Conservation (phyloP, 2,888 invertebrate genomes). For the Chrysomela aeneicollis region DNA sequence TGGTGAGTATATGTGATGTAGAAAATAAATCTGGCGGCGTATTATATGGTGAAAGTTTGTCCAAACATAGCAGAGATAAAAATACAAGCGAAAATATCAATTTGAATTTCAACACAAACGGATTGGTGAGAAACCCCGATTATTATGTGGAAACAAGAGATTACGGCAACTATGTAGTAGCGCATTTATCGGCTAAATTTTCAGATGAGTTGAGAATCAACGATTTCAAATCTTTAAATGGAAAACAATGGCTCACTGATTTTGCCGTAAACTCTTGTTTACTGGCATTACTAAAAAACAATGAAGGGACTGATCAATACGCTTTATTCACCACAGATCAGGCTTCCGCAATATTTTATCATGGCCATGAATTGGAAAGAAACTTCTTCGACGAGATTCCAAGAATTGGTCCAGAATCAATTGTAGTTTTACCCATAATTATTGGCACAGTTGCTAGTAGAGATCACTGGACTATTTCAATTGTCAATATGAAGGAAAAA, state of each 20-base stretch:
- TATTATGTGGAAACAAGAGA: constrained; percentile 19
- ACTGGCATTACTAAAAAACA: not conserved
- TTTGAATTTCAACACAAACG: constrained; percentile 10
- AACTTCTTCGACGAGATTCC: constrained; percentile 5
- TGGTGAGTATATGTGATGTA: no score
- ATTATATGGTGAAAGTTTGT: no score
- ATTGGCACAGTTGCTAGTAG: not conserved
- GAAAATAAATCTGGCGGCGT: no score
- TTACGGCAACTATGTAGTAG: not conserved
- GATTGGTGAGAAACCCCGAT: constrained; percentile 17
- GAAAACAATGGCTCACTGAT: constrained; percentile 11
- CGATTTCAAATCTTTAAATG: not conserved
- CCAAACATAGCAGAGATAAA: no score
- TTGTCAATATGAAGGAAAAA: not conserved
- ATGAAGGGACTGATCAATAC: not conserved
- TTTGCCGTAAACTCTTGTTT: constrained; percentile 2
- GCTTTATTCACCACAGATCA: not conserved
- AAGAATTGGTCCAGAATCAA: not conserved
- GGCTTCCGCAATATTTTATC: not conserved
- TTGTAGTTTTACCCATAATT: not conserved
- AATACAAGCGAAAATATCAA: not conserved
- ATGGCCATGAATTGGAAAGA: not conserved
- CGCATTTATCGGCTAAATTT: not conserved
- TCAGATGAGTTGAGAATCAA: not conserved
- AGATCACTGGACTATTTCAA: constrained; percentile 1